Conservation (phyloP, 1,140 invertebrate species). For the Leptinotarsa lineolata region DNA sequence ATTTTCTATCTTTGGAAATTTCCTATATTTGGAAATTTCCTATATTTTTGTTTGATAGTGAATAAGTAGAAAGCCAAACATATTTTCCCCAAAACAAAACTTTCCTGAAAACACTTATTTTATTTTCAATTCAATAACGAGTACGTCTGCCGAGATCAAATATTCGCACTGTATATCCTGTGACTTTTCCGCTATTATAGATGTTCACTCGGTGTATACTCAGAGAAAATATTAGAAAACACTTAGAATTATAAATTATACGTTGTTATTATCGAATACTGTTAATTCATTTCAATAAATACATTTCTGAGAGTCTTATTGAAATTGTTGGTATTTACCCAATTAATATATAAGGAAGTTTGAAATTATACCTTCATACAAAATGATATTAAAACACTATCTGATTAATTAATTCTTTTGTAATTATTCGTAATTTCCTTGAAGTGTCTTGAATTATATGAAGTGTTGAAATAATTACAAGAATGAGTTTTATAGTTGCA, state of each 20-base stretch:
- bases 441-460: constrained; percentile 4
- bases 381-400: constrained; percentile 14
- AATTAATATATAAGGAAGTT: constrained; percentile 17
- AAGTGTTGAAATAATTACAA: constrained; percentile 11
- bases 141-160: too few species aligned
- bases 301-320: constrained; percentile 11
- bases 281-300: background rate
- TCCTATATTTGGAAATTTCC: too few species aligned
- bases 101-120: too few species aligned
- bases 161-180: too few species aligned
- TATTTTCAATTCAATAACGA: too few species aligned
- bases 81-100: too few species aligned
- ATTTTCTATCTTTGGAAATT: too few species aligned
- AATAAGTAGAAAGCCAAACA: too few species aligned
- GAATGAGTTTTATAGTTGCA: constrained; percentile 7
- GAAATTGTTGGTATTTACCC: constrained; percentile 18
- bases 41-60: too few species aligned
- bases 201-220: background rate
- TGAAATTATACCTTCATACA: constrained; percentile 3
- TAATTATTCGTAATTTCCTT: constrained; percentile 21
- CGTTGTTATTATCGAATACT: background rate
- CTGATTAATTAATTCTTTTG: constrained; percentile 24
- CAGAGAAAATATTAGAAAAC: constrained; percentile 16
- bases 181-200: background rate
- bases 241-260: background rate